Evolutionary conservation across 1,140 invertebrate species (phyloP), one percentile per base, ranked within the genome.

Genomic region (Euborellia annulipes): DNA sequence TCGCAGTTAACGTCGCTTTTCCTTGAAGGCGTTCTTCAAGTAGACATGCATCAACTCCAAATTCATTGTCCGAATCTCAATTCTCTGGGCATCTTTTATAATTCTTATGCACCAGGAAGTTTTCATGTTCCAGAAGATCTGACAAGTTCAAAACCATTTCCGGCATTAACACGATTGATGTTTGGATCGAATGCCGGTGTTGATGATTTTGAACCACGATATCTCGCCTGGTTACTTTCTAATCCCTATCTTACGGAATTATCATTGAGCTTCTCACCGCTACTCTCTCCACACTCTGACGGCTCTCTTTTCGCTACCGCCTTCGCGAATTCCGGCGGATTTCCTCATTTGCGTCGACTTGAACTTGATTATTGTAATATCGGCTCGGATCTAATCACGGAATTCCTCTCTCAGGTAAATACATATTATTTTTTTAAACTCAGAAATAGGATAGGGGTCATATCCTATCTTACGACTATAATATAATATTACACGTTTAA

Each of bases 311-410:
- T 51, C 36, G 30, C 21, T 9, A 22, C 27, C 30, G 46, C 42
- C 17, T 51, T 51, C 45, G 38, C n/a, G 14, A 43, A 43, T 39
- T 44, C 46, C 11, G 27, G 19, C 14, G 22, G 32, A 27, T 51
- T 48, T 19, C 50, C 46, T 18, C 23, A 42, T n/a, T 34, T 51
- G 17, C 34, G 44, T n/a, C 43, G 43, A 20, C 34, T 51, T n/a
- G 50, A 51, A 20, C 39, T 51, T 18, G 50, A 47, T 41, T 48
- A 51, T 22, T 51, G 50, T 22, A 51, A 51, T 42, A 40, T 51
- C n/a, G 40, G 40, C 3, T 21, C 46, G 20, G 45, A 51, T 22
- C 27, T 51, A 17, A 45, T 51, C n/a, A 39, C 36, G 36, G 46
- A 32, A 19, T 51, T 51, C 14, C 43, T 51, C 16, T 23, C 32